A percentile compares a stretch with the other conserved stretches of the same genome.
phyloP scores from a whole-genome alignment of 2,113 vertebrate genomes.

The Aramus guarauna region DNA sequence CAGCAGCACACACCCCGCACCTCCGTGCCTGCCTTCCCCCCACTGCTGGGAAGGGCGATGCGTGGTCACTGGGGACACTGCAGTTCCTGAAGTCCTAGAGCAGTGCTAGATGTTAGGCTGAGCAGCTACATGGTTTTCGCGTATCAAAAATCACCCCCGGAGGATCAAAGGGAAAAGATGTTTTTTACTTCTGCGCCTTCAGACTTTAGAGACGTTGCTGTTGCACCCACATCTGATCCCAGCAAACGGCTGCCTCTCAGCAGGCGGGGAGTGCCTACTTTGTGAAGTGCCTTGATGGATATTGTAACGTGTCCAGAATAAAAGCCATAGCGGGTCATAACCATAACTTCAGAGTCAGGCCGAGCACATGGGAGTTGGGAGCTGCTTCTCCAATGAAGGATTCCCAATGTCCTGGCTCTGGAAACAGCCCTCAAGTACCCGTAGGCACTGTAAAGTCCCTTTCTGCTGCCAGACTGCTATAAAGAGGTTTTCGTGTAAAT shows the following conservation, averaged over 20 bases:
- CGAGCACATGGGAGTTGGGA: neutral
- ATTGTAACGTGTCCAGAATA: neutral
- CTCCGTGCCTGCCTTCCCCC: neutral
- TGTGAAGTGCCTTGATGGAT: neutral
- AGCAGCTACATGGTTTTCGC: neutral
- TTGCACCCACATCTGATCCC: neutral
- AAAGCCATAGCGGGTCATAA: neutral
- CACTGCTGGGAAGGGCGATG: neutral
- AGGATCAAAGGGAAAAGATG: neutral
- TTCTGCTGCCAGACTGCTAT: neutral
- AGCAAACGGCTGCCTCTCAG: neutral
- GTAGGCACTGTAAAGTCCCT: neutral
- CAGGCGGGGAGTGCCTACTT: neutral
- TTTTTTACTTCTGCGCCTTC: neutral
- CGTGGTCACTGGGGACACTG: neutral
- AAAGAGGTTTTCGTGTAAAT: neutral
- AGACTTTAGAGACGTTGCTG: neutral
- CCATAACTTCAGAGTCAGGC: neutral
- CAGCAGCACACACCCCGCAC: neutral
- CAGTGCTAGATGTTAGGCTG: neutral
- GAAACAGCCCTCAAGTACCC: neutral
- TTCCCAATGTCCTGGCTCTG: neutral
- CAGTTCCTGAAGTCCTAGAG: neutral
- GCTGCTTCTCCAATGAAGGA: neutral
- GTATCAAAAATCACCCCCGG: neutral